Evolutionary conservation across 2,888 invertebrate species (phyloP).

Genomic region (Ormyrus pomaceus): DNA sequence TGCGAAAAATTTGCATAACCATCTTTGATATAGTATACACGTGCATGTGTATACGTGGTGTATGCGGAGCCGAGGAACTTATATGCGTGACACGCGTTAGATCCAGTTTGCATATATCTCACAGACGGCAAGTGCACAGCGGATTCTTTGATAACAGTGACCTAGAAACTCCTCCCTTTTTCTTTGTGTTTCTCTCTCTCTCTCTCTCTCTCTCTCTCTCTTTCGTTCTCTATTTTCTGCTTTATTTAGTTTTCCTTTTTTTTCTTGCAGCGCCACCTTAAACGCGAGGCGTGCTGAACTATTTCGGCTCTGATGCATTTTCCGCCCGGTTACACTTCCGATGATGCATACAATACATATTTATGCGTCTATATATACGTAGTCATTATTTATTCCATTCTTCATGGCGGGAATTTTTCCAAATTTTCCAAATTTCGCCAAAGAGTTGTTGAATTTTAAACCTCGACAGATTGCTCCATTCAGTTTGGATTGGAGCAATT

Average conservation of each 20-base stretch:
- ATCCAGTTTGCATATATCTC: slow-evolving; percentile 23
- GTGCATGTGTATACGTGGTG: neutral
- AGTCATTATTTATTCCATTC: no score
- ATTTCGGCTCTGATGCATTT: neutral
- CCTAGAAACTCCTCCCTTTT: slow-evolving; percentile 16
- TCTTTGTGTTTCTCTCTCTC: neutral
- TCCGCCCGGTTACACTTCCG: slow-evolving; percentile 3
- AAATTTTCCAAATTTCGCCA: no score
- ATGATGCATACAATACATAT: neutral
- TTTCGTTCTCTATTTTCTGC: no score
- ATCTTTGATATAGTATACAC: slow-evolving; percentile 34
- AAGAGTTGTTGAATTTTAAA: no score
- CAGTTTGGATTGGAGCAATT: no score
- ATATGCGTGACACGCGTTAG: slow-evolving; percentile 24
- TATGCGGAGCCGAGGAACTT: neutral
- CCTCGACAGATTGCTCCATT: no score
- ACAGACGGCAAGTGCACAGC: neutral
- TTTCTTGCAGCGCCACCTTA: neutral
- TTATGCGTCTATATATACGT: neutral
- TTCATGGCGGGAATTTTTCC: no score
- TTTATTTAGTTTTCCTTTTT: no score
- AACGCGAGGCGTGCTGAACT: neutral
- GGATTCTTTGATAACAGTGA: slow-evolving; percentile 48
- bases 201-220: no score
- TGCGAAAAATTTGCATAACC: slow-evolving; percentile 45